phyloP scores from a whole-genome alignment of 2,888 invertebrate species.

The Mesorhabditis spiculigera region DNA sequence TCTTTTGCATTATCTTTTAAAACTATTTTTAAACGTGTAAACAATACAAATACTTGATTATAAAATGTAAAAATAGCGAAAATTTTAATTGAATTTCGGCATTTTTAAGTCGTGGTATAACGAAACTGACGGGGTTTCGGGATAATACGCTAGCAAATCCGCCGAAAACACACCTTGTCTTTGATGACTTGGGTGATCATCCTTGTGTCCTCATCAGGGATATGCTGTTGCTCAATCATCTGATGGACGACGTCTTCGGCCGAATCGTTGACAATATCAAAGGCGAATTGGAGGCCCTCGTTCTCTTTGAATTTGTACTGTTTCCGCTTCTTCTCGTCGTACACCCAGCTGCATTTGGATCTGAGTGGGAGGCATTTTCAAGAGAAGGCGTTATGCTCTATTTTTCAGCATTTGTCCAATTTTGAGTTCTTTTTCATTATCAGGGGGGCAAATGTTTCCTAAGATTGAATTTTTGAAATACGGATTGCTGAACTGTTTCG shows the following conservation, averaged over 20 bases:
- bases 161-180: conserved; percentile 72
- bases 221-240: conserved; percentile 65
- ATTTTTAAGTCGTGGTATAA: too few species aligned
- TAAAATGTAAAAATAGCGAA: too few species aligned
- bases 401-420: too few species aligned
- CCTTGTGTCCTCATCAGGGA: conserved; percentile 89
- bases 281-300: conserved; percentile 98
- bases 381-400: not conserved
- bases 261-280: conserved; percentile 82
- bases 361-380: conserved; percentile 15
- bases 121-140: too few species aligned
- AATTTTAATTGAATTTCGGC: too few species aligned
- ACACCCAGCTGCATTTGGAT: conserved; percentile 78
- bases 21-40: too few species aligned
- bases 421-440: too few species aligned
- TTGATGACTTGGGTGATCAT: conserved; percentile 85
- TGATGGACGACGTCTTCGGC: conserved; percentile 89
- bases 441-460: too few species aligned
- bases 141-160: too few species aligned
- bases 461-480: too few species aligned
- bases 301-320: conserved; percentile 92
- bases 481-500: not conserved
- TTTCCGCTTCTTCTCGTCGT: conserved; percentile 92
- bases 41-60: too few species aligned
- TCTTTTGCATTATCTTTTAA: too few species aligned